Percentiles rank a stretch among this genome's conserved stretches.
Conservation (phyloP, 2,888 invertebrate genomes). For the Corbicula japonica region DNA sequence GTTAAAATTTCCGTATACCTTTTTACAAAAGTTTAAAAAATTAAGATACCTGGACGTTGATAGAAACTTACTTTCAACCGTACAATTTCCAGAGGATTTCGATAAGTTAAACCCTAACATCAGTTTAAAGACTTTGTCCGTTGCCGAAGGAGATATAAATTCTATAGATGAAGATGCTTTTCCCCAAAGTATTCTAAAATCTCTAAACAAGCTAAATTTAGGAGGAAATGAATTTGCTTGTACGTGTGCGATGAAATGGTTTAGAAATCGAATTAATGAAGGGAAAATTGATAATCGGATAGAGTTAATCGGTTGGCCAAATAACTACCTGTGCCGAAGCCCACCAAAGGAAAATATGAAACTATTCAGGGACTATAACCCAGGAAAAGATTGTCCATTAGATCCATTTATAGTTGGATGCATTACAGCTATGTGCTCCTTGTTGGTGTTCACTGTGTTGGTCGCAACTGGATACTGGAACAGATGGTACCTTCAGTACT, state of each 20-base stretch:
- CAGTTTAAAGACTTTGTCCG: neutral
- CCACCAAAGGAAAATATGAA: slow-evolving; percentile 10
- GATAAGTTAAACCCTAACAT: neutral
- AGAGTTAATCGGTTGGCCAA: slow-evolving; percentile 32
- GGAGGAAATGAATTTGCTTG: slow-evolving; percentile 27
- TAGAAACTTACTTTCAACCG: slow-evolving; percentile 2
- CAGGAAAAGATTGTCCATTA: slow-evolving; percentile 8
- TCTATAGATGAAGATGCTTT: slow-evolving; percentile 12
- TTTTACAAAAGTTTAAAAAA: neutral
- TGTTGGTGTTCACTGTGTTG: slow-evolving; percentile 16
- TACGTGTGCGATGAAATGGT: slow-evolving; percentile 30
- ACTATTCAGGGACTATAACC: slow-evolving; percentile 10
- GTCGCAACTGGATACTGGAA: slow-evolving; percentile 16
- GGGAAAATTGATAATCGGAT: slow-evolving; percentile 8
- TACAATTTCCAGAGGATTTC: slow-evolving; percentile 1
- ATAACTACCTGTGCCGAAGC: slow-evolving; percentile 29
- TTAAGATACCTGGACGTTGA: slow-evolving; percentile 17
- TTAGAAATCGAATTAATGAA: slow-evolving; percentile 15
- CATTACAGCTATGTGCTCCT: neutral
- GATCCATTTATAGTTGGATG: neutral
- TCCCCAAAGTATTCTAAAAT: neutral
- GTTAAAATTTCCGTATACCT: slow-evolving; percentile 13
- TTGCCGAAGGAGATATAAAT: neutral
- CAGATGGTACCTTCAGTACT: slow-evolving; percentile 45
- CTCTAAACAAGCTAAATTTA: slow-evolving; percentile 12